Evolutionary conservation across 2,888 invertebrate species (phyloP), one percentile per base, ranked within the genome.

Genomic region (Sphaerophoria rueppellii): DNA sequence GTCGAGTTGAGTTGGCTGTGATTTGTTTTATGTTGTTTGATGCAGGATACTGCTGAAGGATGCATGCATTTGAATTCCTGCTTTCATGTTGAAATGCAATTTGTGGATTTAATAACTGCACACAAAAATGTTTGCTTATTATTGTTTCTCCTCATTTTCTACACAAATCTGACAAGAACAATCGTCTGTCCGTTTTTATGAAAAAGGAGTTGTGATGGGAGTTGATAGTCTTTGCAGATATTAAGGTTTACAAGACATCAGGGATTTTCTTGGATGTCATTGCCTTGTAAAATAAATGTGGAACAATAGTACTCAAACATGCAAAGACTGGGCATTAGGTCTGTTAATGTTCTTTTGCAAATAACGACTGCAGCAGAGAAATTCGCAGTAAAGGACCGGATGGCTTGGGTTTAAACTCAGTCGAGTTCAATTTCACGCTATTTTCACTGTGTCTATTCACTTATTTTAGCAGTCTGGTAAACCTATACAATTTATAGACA

Each of bases 61-160:
- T 34, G 35, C 11, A 9, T 54, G 12, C n/a, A 37, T 54, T 35
- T 69, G 54, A 14, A 7, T 7, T 43, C 43, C 50, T 16, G 40
- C 14, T 75, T 35, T 34, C 63, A 61, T 75, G 55, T 63, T 70
- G 14, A 9, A 32, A 40, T 57, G 63, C 63, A 75, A 63, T 75
- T 80, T 80, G 75, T 80, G 75, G 55, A 65, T 80, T 80, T 79
- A 73, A 74, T 74, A 65, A 48, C 7, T 67, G 40, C 60, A 74
- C 55, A 55, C 71, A 50, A 46, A 63, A 63, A 46, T 58, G 61
- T 6, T 35, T 9, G 4, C 4, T 43, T 43, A 43, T 43, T 43
- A 11, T 43, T 43, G 9, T 0, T 43, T 43, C 11, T 43, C 43
- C 9, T 43, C 24, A 24, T 60, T 24, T 55, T 9, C 52, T 35